Percentiles rank a stretch among this genome's conserved stretches.
These are phyloP conservation scores for Andricus grossulariae DNA, from an alignment of 1,140 invertebrate genomes.

Conservation along the genomic window DNA sequence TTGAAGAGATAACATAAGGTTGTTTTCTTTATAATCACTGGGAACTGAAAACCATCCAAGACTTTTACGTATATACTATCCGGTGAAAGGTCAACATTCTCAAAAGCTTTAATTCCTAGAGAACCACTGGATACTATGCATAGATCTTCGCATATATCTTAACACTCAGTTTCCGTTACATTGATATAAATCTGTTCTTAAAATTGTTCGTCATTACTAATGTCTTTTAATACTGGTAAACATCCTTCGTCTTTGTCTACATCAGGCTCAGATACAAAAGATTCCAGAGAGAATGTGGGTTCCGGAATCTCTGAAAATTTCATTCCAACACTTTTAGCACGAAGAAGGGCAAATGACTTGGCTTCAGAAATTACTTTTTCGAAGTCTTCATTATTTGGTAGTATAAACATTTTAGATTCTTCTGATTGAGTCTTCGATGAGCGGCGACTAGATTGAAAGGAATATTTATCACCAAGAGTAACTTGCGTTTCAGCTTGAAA, in stretches of 20 bases:
- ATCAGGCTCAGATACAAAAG: background rate
- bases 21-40: background rate
- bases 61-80: background rate
- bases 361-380: background rate
- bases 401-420: background rate
- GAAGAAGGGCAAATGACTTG: background rate
- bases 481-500: background rate
- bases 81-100: background rate
- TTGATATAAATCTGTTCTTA: too few relatives aligned
- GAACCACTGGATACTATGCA: background rate
- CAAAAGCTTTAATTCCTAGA: background rate
- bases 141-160: too few relatives aligned
- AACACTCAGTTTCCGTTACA: too few relatives aligned
- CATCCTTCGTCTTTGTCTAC: background rate
- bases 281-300: background rate
- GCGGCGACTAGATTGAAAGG: background rate
- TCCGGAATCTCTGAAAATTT: background rate
- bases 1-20: background rate
- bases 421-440: background rate
- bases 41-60: background rate
- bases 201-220: too few relatives aligned
- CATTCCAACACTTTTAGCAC: background rate
- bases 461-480: background rate
- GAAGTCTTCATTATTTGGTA: constrained; percentile 1
- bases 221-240: too few relatives aligned